Evolutionary conservation across 2,113 vertebrate species (phyloP).

Genomic region (Trematocara unimaculatum): DNA sequence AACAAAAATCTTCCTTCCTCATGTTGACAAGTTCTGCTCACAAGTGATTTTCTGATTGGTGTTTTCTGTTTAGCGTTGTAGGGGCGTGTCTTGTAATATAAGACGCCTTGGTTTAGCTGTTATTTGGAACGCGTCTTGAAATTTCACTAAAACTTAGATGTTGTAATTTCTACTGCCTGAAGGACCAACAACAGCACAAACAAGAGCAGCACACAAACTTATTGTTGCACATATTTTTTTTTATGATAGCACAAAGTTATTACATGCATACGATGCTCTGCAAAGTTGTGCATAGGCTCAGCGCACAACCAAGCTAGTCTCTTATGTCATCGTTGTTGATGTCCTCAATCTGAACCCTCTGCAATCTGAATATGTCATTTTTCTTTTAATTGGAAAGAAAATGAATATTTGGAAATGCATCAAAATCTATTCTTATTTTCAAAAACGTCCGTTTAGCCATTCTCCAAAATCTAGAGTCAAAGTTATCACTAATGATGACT

Average conservation of each 20-base stretch:
- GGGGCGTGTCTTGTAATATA: background rate
- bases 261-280: background rate
- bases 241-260: background rate
- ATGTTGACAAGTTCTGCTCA: background rate
- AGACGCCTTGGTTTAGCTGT: rapidly evolving
- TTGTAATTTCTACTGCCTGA: rapidly evolving
- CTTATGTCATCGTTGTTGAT: background rate
- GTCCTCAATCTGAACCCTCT: background rate
- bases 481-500: background rate
- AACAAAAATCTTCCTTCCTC: background rate
- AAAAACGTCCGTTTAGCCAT: rapidly evolving
- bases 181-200: background rate
- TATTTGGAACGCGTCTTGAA: rapidly evolving
- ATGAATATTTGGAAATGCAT: background rate
- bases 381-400: background rate
- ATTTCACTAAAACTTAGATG: background rate
- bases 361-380: background rate
- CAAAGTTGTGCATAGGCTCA: background rate
- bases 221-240: background rate
- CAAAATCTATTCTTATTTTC: background rate
- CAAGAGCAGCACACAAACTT: rapidly evolving
- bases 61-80: background rate
- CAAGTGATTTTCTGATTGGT: background rate
- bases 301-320: background rate
- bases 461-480: background rate